Conservation (phyloP, 92 coral and sea anemone genomes). For the Epizoanthus illoricatus region DNA sequence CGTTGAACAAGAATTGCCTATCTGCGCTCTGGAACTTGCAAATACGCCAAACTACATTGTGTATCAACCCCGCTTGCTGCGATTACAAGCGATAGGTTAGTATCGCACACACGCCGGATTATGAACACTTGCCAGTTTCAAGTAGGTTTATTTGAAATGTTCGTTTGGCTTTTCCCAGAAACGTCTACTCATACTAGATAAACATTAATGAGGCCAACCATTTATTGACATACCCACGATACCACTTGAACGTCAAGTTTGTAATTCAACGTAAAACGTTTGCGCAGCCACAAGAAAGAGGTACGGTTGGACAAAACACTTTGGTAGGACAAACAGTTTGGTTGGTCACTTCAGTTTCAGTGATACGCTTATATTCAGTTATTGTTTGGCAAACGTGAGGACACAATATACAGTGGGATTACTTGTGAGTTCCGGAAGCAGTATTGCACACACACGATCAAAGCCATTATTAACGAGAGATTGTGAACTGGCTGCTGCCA, state of each 20-base stretch:
- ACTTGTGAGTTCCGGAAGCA: conserved; percentile 6
- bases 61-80: background rate
- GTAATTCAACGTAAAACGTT: too few relatives aligned
- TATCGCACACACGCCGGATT: background rate
- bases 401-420: background rate
- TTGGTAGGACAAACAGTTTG: too few relatives aligned
- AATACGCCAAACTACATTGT: background rate
- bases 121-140: background rate
- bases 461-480: background rate
- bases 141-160: background rate
- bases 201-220: too few relatives aligned
- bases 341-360: too few relatives aligned
- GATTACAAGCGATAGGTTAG: background rate
- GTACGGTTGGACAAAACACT: too few relatives aligned
- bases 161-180: background rate
- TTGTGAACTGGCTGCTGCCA: too few relatives aligned
- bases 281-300: too few relatives aligned
- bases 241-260: too few relatives aligned
- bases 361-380: background rate
- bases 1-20: background rate
- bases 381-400: conserved; percentile 18
- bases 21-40: conserved; percentile 10
- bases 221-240: too few relatives aligned
- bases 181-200: too few relatives aligned
- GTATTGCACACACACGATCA: background rate